These are phyloP conservation scores for Oreochromis grahami DNA, from an alignment of 2,797 vertebrate species.

Conservation along the genomic window DNA sequence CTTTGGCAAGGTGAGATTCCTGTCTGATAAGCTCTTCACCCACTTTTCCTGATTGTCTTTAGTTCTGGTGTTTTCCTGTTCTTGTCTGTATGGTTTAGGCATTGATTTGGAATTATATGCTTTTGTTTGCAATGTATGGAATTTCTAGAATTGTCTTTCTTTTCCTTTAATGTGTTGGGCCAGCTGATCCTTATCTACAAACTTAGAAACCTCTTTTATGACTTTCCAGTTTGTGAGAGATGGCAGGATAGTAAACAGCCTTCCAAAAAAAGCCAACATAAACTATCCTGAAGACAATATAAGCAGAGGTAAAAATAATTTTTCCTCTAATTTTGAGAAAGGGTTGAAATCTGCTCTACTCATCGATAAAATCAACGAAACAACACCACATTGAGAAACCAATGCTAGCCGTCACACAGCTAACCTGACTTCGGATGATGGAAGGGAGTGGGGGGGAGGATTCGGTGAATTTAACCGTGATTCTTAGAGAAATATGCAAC, in stretches of 20 bases:
- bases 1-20: no score
- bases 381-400: background rate
- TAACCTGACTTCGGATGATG: background rate
- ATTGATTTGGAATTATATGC: no score
- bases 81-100: no score
- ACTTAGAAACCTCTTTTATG: background rate
- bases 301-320: background rate
- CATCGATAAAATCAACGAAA: rapidly evolving
- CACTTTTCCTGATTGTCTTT: no score
- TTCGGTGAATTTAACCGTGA: rapidly evolving
- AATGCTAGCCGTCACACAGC: background rate
- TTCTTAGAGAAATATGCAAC: background rate
- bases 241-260: background rate
- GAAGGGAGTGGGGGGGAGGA: background rate
- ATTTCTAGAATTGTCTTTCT: background rate
- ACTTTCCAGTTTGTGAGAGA: background rate
- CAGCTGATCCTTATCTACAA: background rate
- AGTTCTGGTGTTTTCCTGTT: no score
- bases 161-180: background rate
- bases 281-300: background rate
- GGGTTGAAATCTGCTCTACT: rapidly evolving
- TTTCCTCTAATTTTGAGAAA: background rate
- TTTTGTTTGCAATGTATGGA: background rate
- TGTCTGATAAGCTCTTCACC: no score
- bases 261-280: rapidly evolving